phyloP scores from a whole-genome alignment of 2,113 vertebrate genomes.

The Carettochelys insculpta region DNA sequence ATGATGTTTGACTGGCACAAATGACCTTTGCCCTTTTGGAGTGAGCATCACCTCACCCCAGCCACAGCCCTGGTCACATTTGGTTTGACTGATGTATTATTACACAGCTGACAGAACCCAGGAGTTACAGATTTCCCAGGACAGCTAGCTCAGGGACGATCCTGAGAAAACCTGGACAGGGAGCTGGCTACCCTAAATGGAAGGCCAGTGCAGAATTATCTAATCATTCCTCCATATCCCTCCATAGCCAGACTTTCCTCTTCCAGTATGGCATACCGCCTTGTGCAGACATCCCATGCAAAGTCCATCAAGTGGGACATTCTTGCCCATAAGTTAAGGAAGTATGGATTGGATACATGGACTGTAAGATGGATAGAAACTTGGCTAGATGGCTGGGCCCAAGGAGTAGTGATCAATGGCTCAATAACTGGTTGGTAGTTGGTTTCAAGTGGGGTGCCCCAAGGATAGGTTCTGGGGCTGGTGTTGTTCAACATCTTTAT shows the following conservation, averaged over 20 bases:
- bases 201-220: not conserved
- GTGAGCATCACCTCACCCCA: too few relatives aligned
- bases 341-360: too few relatives aligned
- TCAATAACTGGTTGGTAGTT: too few relatives aligned
- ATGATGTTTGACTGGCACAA: not conserved
- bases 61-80: not conserved
- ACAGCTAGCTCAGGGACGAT: not conserved
- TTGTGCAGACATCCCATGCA: rapidly evolving
- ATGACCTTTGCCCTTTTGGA: not conserved
- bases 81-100: not conserved
- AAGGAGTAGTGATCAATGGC: too few relatives aligned
- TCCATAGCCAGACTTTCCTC: not conserved
- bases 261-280: too few relatives aligned
- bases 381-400: too few relatives aligned
- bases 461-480: too few relatives aligned
- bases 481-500: too few relatives aligned
- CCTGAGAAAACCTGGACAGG: not conserved
- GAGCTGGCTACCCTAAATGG: not conserved
- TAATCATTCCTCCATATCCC: not conserved
- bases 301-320: not conserved
- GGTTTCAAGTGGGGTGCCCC: too few relatives aligned
- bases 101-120: not conserved
- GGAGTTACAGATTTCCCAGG: not conserved
- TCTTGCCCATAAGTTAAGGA: too few relatives aligned
- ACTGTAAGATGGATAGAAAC: too few relatives aligned